A percentile compares a stretch with the other conserved stretches of the same genome.
Evolutionary conservation across 2,797 vertebrate species (phyloP).

Genomic region (Tadarida brasiliensis): DNA sequence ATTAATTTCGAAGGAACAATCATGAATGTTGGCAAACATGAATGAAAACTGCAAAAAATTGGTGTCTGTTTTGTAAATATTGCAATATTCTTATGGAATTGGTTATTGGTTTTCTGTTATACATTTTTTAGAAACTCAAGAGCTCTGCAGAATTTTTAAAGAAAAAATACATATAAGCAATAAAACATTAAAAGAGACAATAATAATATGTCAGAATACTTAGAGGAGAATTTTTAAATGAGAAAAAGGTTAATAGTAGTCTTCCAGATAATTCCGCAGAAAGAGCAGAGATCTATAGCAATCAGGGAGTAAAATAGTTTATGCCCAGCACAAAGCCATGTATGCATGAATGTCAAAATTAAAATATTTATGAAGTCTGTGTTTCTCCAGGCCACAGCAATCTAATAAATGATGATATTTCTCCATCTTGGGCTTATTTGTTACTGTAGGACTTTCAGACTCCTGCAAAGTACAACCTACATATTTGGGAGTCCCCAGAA

Average conservation of each 20-base stretch:
- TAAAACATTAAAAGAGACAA: not conserved
- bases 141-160: not conserved
- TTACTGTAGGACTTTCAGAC: not conserved
- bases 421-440: not conserved
- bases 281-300: not conserved
- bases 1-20: not conserved
- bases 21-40: not conserved
- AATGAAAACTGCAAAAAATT: not conserved
- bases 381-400: not conserved
- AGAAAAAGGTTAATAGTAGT: not conserved
- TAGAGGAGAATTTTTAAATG: not conserved
- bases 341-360: slow-evolving; percentile 17
- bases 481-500: not conserved
- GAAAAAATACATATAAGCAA: not conserved
- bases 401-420: not conserved
- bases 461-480: not conserved
- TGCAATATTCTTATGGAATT: not conserved
- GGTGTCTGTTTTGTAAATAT: not conserved
- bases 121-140: not conserved
- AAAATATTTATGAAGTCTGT: slow-evolving; percentile 34
- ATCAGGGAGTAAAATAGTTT: not conserved
- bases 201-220: not conserved
- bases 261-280: not conserved
- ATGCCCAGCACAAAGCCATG: not conserved
- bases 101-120: not conserved